A percentile compares a stretch with the other conserved stretches of the same genome.
Evolutionary conservation across 30 jellyfish, hydroid and myxozoan species (phyloP).

Genomic region (Nemopilema nomurai): DNA sequence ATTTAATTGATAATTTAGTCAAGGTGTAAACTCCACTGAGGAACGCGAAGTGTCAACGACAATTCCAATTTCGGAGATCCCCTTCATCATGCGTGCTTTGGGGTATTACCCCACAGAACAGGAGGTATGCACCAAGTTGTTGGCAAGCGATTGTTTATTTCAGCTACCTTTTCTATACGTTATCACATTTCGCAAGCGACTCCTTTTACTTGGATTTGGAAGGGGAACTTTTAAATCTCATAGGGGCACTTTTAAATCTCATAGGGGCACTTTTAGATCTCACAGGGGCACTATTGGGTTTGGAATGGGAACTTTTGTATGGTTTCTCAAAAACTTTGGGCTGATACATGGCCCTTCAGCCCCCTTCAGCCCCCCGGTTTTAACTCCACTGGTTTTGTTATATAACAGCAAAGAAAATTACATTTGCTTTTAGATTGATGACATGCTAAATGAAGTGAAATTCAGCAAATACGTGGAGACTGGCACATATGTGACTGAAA

Average conservation of each 20-base stretch:
- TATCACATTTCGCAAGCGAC: too few species aligned
- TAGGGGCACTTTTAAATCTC: too few species aligned
- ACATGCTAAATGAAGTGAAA: slow-evolving; percentile 92
- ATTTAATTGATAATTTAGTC: slow-evolving; percentile 56
- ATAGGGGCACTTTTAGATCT: too few species aligned
- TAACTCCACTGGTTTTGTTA: background rate
- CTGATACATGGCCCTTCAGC: background rate
- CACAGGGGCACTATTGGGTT: too few species aligned
- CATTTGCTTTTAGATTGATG: slow-evolving; percentile 71
- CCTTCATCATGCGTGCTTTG: slow-evolving; percentile 87
- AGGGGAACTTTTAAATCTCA: too few species aligned
- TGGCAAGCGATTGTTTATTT: background rate
- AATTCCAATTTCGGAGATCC: slow-evolving; percentile 79
- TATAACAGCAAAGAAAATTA: background rate
- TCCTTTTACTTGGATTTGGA: too few species aligned
- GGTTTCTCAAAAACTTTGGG: background rate
- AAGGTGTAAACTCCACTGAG: slow-evolving; percentile 83
- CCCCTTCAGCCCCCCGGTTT: too few species aligned
- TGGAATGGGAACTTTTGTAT: too few species aligned
- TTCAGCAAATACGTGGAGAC: slow-evolving; percentile 83
- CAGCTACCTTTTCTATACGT: background rate
- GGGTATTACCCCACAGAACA: slow-evolving; percentile 94
- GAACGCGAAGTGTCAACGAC: slow-evolving; percentile 76
- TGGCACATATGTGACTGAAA: slow-evolving; percentile 77
- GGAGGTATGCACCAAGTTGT: slow-evolving; percentile 44